Percentiles rank a stretch among this genome's conserved stretches.
These are phyloP conservation scores for Cyclina sinensis DNA, from an alignment of 1,140 invertebrate species.

Conservation along the genomic window DNA sequence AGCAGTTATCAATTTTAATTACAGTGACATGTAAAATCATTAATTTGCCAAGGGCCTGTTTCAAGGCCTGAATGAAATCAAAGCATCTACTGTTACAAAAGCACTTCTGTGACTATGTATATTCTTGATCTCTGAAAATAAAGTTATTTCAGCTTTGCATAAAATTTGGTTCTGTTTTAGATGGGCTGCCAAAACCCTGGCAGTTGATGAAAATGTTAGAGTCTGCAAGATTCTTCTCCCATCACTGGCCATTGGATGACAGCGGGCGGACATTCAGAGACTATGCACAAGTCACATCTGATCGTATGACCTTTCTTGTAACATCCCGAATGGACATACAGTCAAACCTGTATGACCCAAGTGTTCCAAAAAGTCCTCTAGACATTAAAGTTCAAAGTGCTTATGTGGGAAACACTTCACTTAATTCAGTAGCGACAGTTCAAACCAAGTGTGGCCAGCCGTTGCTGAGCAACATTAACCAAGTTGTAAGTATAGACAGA, in stretches of 20 bases:
- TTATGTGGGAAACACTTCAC: constrained; percentile 66
- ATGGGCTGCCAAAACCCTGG: constrained; percentile 72
- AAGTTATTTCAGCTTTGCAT: too few relatives aligned
- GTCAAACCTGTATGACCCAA: constrained; percentile 8
- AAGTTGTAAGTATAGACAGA: constrained; percentile 72
- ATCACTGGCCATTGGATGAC: constrained; percentile 69
- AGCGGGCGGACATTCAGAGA: constrained; percentile 72
- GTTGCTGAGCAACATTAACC: constrained; percentile 69
- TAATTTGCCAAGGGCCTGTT: too few relatives aligned
- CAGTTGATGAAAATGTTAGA: constrained; percentile 69
- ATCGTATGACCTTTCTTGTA: constrained; percentile 26
- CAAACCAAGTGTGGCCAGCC: constrained; percentile 23
- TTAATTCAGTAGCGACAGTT: constrained; percentile 64
- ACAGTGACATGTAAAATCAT: too few relatives aligned
- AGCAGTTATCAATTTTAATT: too few relatives aligned
- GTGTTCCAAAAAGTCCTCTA: constrained; percentile 26
- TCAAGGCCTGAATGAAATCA: too few relatives aligned
- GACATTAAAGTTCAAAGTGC: constrained; percentile 32
- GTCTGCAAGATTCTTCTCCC: constrained; percentile 63
- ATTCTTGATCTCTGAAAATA: too few relatives aligned
- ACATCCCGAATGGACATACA: constrained; percentile 50
- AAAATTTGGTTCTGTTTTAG: constrained; percentile 29
- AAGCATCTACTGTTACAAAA: too few relatives aligned
- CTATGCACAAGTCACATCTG: constrained; percentile 68
- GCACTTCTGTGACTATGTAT: background rate